phyloP scores from a whole-genome alignment of 2,113 vertebrate genomes.

The Clarias batrachus region DNA sequence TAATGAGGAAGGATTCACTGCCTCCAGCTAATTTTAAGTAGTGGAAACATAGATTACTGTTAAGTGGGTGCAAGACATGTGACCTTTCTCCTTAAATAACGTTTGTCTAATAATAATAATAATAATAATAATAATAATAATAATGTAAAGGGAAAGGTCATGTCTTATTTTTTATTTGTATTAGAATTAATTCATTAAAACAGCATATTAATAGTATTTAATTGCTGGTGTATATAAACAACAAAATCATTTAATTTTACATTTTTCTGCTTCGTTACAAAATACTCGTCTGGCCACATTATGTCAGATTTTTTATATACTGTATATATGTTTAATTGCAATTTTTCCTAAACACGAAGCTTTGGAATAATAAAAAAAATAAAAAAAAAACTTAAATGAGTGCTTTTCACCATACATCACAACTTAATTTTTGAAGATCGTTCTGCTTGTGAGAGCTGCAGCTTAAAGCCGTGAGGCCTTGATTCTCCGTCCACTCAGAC shows the following conservation, averaged over 20 bases:
- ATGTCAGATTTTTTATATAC: not conserved
- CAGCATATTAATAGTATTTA: not conserved
- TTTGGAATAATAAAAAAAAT: not conserved
- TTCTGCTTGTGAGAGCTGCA: not conserved
- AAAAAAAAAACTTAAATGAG: not conserved
- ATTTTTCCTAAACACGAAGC: not conserved
- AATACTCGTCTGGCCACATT: not conserved
- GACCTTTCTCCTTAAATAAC: constrained; percentile 36
- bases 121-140: constrained; percentile 8
- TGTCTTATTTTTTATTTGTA: not conserved
- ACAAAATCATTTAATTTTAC: not conserved
- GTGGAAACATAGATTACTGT: constrained; percentile 41
- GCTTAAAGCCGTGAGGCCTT: not conserved
- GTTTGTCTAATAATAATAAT: not conserved
- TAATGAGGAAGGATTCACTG: constrained; percentile 27
- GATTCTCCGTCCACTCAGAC: constrained; percentile 36
- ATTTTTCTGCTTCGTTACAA: not conserved
- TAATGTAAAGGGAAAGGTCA: not conserved
- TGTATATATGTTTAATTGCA: not conserved
- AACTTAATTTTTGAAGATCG: not conserved
- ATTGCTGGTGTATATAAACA: not conserved
- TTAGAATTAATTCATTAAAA: too few relatives aligned
- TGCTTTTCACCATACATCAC: not conserved
- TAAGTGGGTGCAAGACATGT: constrained; percentile 28
- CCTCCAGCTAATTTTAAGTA: constrained; percentile 38